Conservation (phyloP, 2,888 invertebrate genomes). For the Scrobipalpa costella region DNA sequence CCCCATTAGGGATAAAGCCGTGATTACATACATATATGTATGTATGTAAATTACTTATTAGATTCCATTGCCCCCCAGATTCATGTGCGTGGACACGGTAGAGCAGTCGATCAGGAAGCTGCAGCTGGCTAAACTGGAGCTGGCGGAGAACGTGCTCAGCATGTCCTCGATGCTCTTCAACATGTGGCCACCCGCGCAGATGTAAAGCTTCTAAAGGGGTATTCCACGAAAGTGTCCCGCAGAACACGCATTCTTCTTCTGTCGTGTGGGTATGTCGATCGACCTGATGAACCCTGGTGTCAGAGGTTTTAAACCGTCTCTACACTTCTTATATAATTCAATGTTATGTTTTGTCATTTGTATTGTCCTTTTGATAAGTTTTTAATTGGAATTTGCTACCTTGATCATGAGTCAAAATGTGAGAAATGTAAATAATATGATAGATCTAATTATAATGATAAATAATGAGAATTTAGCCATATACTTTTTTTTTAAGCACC, state of each 20-base stretch:
- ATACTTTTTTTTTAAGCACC: too few relatives aligned
- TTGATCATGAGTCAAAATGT: slow-evolving; percentile 2
- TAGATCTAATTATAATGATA: neutral
- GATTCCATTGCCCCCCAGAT: slow-evolving; percentile 73
- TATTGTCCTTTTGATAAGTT: slow-evolving; percentile 2
- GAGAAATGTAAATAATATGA: neutral
- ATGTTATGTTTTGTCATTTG: slow-evolving; percentile 1
- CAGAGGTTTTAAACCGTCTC: too few relatives aligned
- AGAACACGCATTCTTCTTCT: too few relatives aligned
- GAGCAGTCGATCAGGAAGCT: slow-evolving; percentile 91
- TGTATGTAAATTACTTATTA: neutral
- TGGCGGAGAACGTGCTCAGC: slow-evolving; percentile 90
- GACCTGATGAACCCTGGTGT: too few relatives aligned
- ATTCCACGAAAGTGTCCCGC: too few relatives aligned
- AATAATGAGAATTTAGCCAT: slow-evolving; percentile 11
- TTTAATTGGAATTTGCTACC: neutral
- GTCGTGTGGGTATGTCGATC: too few relatives aligned
- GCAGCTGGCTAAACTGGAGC: slow-evolving; percentile 88
- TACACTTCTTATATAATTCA: too few relatives aligned
- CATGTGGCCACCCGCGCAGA: slow-evolving; percentile 56
- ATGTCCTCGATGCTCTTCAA: slow-evolving; percentile 86
- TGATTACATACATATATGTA: too few relatives aligned
- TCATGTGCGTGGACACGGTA: slow-evolving; percentile 92
- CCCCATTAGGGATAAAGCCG: too few relatives aligned
- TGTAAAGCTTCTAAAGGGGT: neutral